phyloP scores from a whole-genome alignment of 2,113 vertebrate species.

The Ploceus nigricollis region DNA sequence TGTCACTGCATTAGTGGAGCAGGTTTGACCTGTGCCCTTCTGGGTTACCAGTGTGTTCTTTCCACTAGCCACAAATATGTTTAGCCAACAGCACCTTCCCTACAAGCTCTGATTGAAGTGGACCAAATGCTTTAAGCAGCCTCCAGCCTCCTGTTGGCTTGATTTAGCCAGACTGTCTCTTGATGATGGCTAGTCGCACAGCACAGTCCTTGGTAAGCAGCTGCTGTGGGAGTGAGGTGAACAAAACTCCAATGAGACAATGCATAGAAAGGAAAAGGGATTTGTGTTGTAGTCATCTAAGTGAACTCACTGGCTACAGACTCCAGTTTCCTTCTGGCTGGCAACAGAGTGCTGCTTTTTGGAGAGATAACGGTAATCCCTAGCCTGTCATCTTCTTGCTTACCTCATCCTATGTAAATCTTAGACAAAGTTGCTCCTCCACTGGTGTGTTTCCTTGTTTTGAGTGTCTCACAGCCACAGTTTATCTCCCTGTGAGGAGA shows the following conservation, averaged over 20 bases:
- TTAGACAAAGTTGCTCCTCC: neutral
- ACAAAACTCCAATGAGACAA: neutral
- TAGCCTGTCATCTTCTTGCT: neutral
- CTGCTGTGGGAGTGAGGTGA: neutral
- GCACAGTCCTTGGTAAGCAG: neutral
- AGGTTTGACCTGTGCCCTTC: neutral
- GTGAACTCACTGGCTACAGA: neutral
- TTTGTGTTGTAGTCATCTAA: neutral
- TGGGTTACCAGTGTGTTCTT: neutral
- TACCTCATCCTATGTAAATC: neutral
- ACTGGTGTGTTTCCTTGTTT: neutral
- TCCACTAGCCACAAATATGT: neutral
- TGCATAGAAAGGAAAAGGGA: neutral
- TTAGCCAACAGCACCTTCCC: neutral
- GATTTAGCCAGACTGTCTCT: neutral
- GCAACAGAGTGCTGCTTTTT: neutral
- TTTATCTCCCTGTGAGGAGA: neutral
- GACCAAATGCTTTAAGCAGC: neutral
- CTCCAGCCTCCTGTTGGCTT: neutral
- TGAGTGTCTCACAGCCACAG: neutral
- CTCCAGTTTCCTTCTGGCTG: neutral
- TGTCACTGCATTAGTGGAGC: neutral
- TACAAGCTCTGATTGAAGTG: neutral
- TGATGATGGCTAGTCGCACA: neutral
- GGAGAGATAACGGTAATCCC: neutral